Base-by-base conservation (phyloP, 2,888 invertebrate species). In the Auanema freiburgensis region DNA sequence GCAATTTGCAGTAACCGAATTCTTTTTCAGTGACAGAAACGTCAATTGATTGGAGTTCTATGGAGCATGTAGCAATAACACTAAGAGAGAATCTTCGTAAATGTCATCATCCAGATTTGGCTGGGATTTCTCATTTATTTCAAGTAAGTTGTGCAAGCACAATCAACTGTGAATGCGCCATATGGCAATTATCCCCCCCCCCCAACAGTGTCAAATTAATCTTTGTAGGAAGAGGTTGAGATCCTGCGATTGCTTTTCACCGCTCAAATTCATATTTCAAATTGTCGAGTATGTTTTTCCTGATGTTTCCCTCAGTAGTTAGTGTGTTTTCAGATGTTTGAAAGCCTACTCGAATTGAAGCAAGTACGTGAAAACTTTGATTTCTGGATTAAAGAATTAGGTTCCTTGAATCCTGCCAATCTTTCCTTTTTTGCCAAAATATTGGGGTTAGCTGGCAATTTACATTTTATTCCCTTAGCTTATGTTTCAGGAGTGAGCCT, bases 321-420 rank as follows among this genome's bases (percentile, higher is more conserved):
- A 46, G 3, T 21, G 21, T 46, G 46, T 18, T 53, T 49, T 49
- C 46, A 57, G 57, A 57, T 57, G 57, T 57, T 57, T 24, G 50
- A 54, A 14, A 21, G 21, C 11, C 24, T 57, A 41, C 21, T 63
- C 33, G 40, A 63, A 40, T 43, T 63, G 63, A 63, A 50, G n/a
- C 51, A 58, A 24, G 52, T 63, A 18, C 57, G 63, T 5, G 58
- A 51, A 23, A n/a, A 43, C 8, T 50, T 63, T 16, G 44, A 59
- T 18, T 50, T 40, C 44, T 63, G 63, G 63, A 53, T 53, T 1
- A 63, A 58, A 14, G 63, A 41, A 42, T 18, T 63, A 25, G 53
- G 44, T 6, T 42, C 50, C 14, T 33, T 50, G n/a, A 56, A 62
- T 18, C 23, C 16, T 14, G 44, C 53, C 18, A 44, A 23, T 21